Conservation (phyloP, 1,140 invertebrate genomes). For the Anoplolepis gracilipes region DNA sequence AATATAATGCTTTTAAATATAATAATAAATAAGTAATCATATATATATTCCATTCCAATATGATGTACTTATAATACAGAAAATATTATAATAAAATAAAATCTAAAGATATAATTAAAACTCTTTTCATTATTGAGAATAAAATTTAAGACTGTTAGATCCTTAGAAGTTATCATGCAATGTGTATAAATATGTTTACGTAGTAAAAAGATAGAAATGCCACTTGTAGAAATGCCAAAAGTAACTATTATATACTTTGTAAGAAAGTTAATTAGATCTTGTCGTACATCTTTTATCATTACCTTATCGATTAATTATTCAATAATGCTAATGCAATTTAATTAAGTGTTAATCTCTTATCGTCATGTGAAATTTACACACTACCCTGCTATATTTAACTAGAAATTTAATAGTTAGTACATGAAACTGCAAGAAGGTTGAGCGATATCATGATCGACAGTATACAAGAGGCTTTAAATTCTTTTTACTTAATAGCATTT, state of each 20-base stretch:
- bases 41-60: neutral
- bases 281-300: neutral
- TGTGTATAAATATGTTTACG: too few species aligned
- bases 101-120: too few species aligned
- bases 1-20: neutral
- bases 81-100: too few species aligned
- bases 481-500: neutral
- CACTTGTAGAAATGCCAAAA: too few species aligned
- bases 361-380: neutral
- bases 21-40: neutral
- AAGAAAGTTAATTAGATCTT: neutral
- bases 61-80: too few species aligned
- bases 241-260: neutral
- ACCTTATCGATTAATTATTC: neutral
- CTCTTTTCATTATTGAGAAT: too few species aligned
- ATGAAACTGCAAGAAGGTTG: neutral
- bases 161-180: too few species aligned
- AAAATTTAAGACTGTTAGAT: too few species aligned
- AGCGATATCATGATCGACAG: slow-evolving; percentile 19
- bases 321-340: slow-evolving; percentile 1
- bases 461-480: slow-evolving; percentile 11
- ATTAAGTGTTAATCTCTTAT: too few species aligned
- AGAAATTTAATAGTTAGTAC: neutral
- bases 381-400: neutral
- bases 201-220: too few species aligned